Conservation (phyloP, 2,113 vertebrate genomes). For the Eulemur macaco region DNA sequence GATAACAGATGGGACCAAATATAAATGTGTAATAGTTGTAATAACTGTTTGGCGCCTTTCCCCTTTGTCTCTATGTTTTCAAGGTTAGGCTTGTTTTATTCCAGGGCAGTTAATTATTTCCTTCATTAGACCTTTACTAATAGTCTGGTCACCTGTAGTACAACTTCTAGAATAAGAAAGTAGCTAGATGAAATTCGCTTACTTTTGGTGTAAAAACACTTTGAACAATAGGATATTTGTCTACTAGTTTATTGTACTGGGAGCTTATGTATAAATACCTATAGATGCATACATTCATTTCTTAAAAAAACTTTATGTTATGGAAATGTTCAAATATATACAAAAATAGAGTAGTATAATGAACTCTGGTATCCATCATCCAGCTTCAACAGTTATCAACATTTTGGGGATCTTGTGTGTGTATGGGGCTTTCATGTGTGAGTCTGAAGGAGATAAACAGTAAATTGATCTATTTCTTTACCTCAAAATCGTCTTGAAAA, state of each 20-base stretch:
- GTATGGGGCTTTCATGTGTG: neutral
- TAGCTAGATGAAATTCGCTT: slow-evolving; percentile 11
- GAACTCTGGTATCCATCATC: neutral
- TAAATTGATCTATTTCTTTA: neutral
- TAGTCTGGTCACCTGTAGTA: slow-evolving; percentile 33
- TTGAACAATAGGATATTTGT: slow-evolving; percentile 21
- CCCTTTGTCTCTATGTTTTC: slow-evolving; percentile 24
- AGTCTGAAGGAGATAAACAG: neutral
- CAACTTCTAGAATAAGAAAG: slow-evolving; percentile 34
- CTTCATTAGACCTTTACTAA: slow-evolving; percentile 45
- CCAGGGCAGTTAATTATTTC: slow-evolving; percentile 66
- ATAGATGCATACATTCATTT: neutral
- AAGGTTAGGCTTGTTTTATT: slow-evolving; percentile 65
- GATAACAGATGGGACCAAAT: neutral
- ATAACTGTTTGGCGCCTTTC: neutral
- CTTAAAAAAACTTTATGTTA: neutral
- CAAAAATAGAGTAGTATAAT: neutral
- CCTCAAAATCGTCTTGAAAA: neutral
- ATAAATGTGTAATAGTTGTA: neutral
- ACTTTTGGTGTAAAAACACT: slow-evolving; percentile 32
- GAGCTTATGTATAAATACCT: neutral
- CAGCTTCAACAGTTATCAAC: neutral
- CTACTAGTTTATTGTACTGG: slow-evolving; percentile 6
- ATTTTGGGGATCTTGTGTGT: neutral
- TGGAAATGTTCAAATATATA: neutral